Percentiles rank a stretch among this genome's conserved stretches.
These are phyloP conservation scores for Muscidifurax raptorellus DNA, from an alignment of 1,140 invertebrate genomes.

Conservation along the genomic window DNA sequence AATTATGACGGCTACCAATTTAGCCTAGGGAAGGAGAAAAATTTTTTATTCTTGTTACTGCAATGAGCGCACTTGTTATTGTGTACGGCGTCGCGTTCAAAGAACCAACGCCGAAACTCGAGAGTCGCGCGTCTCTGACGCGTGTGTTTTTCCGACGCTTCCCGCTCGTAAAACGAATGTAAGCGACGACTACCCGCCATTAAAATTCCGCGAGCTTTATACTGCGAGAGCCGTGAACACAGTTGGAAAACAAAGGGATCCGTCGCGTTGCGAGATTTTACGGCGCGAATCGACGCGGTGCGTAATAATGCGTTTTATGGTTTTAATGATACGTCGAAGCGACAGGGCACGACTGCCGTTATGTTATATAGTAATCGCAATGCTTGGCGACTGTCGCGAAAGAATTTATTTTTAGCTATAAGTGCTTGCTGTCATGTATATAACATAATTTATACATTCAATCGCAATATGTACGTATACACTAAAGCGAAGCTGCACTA, in stretches of 20 bases:
- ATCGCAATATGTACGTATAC: not conserved
- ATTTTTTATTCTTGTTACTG: not conserved
- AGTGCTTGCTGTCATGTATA: not conserved
- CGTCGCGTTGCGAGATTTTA: not conserved
- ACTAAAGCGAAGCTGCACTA: not conserved
- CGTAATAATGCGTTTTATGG: constrained; percentile 9
- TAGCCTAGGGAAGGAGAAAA: too few relatives aligned
- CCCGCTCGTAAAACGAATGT: constrained; percentile 10
- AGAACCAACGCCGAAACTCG: not conserved
- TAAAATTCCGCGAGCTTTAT: constrained; percentile 18
- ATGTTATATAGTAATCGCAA: not conserved
- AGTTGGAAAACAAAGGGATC: constrained; percentile 14
- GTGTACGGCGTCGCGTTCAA: not conserved
- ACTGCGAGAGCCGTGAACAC: not conserved
- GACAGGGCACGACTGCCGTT: not conserved
- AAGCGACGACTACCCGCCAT: not conserved
- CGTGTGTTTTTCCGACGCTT: not conserved
- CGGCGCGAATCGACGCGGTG: not conserved
- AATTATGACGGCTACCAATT: not conserved
- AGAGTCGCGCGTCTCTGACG: not conserved
- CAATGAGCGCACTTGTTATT: not conserved
- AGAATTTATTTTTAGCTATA: too few relatives aligned
- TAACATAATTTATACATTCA: not conserved
- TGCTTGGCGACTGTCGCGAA: too few relatives aligned
- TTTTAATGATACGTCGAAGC: constrained; percentile 19